A percentile compares a stretch with the other conserved stretches of the same genome.
Evolutionary conservation across 2,113 vertebrate species (phyloP).

Genomic region (Equus przewalskii): DNA sequence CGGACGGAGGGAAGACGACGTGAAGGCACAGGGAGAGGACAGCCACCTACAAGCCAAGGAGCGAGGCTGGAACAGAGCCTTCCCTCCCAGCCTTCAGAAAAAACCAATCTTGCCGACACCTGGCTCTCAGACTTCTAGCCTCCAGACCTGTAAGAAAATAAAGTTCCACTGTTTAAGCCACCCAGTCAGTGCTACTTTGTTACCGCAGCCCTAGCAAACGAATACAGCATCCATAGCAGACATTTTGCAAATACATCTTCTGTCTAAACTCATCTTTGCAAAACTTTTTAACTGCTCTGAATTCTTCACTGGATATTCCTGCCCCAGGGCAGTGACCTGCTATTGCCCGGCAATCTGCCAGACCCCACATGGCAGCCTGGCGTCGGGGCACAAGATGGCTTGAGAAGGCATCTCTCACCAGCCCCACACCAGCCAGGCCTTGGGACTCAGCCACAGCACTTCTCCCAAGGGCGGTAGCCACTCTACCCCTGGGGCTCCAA

Average conservation of each 20-base stretch:
- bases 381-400: background rate
- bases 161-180: background rate
- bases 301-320: background rate
- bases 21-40: background rate
- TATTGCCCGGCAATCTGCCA: background rate
- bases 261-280: background rate
- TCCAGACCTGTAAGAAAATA: background rate
- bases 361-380: background rate
- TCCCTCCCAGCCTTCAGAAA: background rate
- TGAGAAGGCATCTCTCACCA: slow-evolving; percentile 49
- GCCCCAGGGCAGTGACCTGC: background rate
- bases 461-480: background rate
- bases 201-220: background rate
- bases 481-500: background rate
- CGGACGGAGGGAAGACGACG: background rate
- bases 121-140: background rate
- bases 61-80: background rate
- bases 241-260: background rate
- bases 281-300: background rate
- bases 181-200: background rate
- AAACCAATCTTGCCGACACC: background rate
- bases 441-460: slow-evolving; percentile 27
- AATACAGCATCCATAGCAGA: background rate
- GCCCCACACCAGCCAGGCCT: background rate
- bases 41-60: background rate